Evolutionary conservation across 92 coral and sea anemone species (phyloP).

Genomic region (Scolanthus callimorphus): DNA sequence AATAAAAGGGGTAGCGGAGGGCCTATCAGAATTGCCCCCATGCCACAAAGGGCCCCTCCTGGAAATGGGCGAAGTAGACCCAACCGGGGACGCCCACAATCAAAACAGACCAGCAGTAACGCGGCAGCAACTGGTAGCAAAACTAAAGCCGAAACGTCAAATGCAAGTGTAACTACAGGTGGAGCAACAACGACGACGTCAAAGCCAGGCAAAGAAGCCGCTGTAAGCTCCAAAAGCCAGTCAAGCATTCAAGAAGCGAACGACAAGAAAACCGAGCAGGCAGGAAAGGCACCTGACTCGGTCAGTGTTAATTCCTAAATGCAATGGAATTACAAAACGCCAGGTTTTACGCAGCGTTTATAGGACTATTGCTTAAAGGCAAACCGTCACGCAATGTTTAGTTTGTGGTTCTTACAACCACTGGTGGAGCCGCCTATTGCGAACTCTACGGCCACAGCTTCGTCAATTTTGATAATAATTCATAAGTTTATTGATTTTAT

Average conservation of each 20-base stretch:
- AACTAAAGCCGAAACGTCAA: constrained; percentile 7
- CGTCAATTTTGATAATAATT: no score
- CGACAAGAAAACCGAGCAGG: constrained; percentile 61
- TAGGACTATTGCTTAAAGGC: no score
- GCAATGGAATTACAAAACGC: neutral
- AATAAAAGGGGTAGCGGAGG: constrained; percentile 34
- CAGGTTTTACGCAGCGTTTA: constrained; percentile 5
- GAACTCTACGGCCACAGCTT: no score
- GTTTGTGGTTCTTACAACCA: no score
- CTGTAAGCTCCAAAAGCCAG: constrained; percentile 21
- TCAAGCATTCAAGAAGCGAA: constrained; percentile 36
- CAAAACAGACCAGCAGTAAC: constrained; percentile 44
- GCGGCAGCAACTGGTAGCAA: constrained; percentile 26
- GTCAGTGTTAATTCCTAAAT: constrained; percentile 20
- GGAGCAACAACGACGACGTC: constrained; percentile 13
- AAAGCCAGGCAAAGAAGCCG: constrained; percentile 27
- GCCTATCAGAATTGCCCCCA: constrained; percentile 46
- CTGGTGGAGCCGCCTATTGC: no score
- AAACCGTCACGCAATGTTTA: no score
- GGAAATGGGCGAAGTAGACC: constrained; percentile 22
- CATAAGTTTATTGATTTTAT: no score
- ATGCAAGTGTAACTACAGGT: constrained; percentile 17
- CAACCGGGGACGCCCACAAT: constrained; percentile 44
- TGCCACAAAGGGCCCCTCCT: constrained; percentile 33
- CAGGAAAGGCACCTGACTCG: constrained; percentile 45